Conservation (phyloP, 2,113 vertebrate species). For the Pantherophis guttatus region DNA sequence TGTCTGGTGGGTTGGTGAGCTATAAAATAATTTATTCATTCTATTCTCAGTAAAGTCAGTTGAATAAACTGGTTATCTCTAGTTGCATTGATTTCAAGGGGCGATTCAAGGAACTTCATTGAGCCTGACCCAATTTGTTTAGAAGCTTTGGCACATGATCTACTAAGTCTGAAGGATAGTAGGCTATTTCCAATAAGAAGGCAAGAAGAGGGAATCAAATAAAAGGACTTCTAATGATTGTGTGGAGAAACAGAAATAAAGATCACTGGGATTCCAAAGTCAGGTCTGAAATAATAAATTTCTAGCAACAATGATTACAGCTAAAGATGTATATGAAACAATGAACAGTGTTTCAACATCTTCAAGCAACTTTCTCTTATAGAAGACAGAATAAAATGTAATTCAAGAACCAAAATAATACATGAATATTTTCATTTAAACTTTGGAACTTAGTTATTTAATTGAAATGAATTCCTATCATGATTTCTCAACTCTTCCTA, state of each 20-base stretch:
- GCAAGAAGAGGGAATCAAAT: not conserved
- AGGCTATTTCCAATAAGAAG: not conserved
- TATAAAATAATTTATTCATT: not conserved
- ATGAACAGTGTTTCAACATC: not conserved
- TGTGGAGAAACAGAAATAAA: not conserved
- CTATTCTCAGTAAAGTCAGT: not conserved
- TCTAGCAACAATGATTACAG: not conserved
- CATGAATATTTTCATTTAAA: constrained; percentile 64
- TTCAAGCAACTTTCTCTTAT: not conserved
- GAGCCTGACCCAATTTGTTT: not conserved
- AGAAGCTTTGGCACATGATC: not conserved
- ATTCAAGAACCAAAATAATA: not conserved
- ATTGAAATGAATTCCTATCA: constrained; percentile 74
- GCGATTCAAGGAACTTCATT: not conserved
- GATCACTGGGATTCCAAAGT: not conserved
- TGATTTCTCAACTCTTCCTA: constrained; percentile 70
- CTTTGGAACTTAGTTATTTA: constrained; percentile 68
- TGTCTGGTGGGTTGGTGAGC: not conserved
- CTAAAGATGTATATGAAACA: not conserved
- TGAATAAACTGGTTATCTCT: not conserved
- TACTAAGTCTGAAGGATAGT: not conserved
- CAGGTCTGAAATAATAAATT: not conserved
- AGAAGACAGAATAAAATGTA: not conserved
- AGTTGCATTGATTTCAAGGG: not conserved
- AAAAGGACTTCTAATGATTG: not conserved